phyloP scores from a whole-genome alignment of 1,140 invertebrate species.

The Drosophila hydei region DNA sequence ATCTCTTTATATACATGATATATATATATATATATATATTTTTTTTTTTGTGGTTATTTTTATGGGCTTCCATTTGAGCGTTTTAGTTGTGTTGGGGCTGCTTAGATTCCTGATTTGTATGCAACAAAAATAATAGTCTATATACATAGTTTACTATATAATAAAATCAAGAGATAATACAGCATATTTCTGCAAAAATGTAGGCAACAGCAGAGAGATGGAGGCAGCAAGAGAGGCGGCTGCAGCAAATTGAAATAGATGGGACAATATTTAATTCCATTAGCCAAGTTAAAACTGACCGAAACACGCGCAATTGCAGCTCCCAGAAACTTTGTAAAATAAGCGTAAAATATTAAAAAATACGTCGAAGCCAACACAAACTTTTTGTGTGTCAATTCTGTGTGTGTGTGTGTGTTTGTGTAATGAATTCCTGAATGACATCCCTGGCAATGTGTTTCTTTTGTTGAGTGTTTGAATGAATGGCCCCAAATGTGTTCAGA shows the following conservation, averaged over 20 bases:
- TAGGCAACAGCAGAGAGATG: not conserved
- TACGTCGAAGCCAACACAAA: constrained; percentile 19
- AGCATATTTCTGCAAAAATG: constrained; percentile 1
- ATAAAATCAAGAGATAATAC: constrained; percentile 10
- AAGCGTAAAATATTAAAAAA: constrained; percentile 53
- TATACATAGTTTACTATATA: constrained; percentile 9
- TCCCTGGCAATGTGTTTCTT: constrained; percentile 13
- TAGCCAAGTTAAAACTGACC: constrained; percentile 56
- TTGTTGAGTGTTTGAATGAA: constrained; percentile 34
- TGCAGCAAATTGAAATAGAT: constrained; percentile 54
- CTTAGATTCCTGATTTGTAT: constrained; percentile 16
- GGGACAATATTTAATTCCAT: constrained; percentile 69
- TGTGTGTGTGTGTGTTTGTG: constrained; percentile 2
- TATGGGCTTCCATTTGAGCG: not conserved
- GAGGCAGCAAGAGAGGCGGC: not conserved
- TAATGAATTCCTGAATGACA: not conserved
- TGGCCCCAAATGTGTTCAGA: constrained; percentile 33
- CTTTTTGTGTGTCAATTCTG: constrained; percentile 11
- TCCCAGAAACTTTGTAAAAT: constrained; percentile 12
- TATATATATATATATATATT: not conserved
- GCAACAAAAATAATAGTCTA: constrained; percentile 12
- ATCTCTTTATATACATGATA: not conserved
- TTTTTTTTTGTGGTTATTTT: constrained; percentile 3
- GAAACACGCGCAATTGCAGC: constrained; percentile 1
- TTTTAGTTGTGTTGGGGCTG: not conserved